Evolutionary conservation across 2,797 vertebrate genomes (phyloP).

Genomic region (Tympanoctomys barrerae): DNA sequence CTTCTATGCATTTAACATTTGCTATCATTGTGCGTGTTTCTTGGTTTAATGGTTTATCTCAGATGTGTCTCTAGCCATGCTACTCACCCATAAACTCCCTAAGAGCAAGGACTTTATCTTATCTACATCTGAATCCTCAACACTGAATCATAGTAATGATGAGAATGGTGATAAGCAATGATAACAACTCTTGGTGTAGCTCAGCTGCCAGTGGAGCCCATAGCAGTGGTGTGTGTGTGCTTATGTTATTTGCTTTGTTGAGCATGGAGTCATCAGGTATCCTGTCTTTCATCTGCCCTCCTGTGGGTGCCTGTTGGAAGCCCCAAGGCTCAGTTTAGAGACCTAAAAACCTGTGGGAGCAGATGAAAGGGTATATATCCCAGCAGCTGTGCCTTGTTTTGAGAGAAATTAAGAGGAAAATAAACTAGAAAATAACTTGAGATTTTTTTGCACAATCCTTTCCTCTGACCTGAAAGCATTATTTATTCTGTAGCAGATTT

Average conservation of each 20-base stretch:
- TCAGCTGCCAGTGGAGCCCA: background rate
- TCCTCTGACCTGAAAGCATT: background rate
- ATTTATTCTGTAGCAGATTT: slow-evolving; percentile 16
- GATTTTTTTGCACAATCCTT: background rate
- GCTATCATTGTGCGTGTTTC: background rate
- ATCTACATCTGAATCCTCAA: background rate
- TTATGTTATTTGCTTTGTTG: background rate
- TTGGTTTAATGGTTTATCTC: background rate
- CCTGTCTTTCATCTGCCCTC: background rate
- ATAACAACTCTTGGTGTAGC: too few species aligned
- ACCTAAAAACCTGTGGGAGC: background rate
- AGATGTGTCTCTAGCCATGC: background rate
- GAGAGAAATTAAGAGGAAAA: background rate
- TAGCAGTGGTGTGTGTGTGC: background rate
- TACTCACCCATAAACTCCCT: background rate
- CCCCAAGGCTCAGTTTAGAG: background rate
- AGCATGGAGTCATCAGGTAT: background rate
- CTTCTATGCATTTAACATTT: background rate
- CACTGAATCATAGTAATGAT: background rate
- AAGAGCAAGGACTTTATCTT: background rate
- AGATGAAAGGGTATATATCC: background rate
- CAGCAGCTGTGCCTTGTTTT: background rate
- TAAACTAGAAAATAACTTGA: background rate
- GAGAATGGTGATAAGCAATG: background rate
- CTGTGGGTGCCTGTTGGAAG: accelerated